Base-by-base conservation (phyloP, 2,888 invertebrate genomes). In the Nezara viridula region DNA sequence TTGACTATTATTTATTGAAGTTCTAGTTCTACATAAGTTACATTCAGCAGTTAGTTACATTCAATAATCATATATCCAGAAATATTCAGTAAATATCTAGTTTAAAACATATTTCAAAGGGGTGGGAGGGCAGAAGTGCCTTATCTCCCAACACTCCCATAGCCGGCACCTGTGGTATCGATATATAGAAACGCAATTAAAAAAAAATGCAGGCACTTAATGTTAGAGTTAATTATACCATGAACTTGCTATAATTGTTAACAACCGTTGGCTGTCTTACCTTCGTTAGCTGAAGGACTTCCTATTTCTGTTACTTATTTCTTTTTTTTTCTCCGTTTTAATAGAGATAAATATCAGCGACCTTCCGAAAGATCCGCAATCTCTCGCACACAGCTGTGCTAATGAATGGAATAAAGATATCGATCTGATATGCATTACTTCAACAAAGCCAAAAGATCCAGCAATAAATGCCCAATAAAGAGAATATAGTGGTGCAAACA, bases 281-380 rank as follows among this genome's bases (percentile, higher is more conserved):
- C 66, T 73, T 73, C 66, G 66, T 73, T 73, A 32, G 66, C 7
- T 73, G 66, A 73, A 73, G 66, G 66, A 73, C 37, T 37, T 73
- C 60, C 60, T 60, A n/a, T 60, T 60, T 27, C n/a, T 4, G 12
- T 14, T 6, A 27, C 24, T 5, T 24, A 10, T 44, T 44, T 44
- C 10, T 44, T 44, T 44, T 44, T 27, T 27, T 73, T 73, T 73
- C 14, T 60, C 24, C 32, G 32, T 73, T 37, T 19, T 21, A 19
- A 32, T 73, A 19, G 37, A 37, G 66, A 73, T 73, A 37, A 21
- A 1, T 6, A 73, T 73, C 66, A 37, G 0, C 37, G 66, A 73
- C 66, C 66, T 73, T 73, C 66, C 66, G 37, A 73, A 37, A 73
- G 66, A 73, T 73, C 66, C 66, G 5, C 21, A 37, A 73, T 73